Evolutionary conservation across 2,888 invertebrate genomes (phyloP), one percentile per base, ranked within the genome.

Genomic region (Ditylenchus weischeri): DNA sequence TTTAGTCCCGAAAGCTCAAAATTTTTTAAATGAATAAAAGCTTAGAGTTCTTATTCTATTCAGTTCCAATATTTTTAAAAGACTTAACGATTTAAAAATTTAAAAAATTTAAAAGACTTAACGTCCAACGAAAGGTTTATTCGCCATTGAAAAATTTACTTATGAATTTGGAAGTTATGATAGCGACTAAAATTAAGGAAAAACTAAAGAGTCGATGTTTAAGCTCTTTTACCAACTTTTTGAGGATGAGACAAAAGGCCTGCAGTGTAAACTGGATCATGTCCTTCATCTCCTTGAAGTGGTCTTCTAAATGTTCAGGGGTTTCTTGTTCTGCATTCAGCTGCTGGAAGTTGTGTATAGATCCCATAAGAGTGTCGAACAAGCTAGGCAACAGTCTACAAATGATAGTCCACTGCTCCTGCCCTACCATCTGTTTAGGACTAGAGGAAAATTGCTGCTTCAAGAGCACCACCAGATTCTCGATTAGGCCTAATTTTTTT

Each of bases 251-350:
- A 18, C 57, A 54, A 54, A 54, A 54, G 57, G 29, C 29, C 18
- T 54, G 57, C 4, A 54, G 57, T 18, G 57, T 54, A 54, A 54
- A 54, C 29, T 54, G 13, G 1, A 54, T 1, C 57, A 54, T 54
- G 29, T 54, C 29, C 23, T 23, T 29, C 29, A 10, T 23, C 10
- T 54, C 57, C 2, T 29, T 7, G 57, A 29, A 13, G 29, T 10
- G 57, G 29, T 54, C 57, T 29, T 54, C 57, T 10, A 15, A 29
- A 13, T 29, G 57, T 13, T 29, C 57, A 29, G 57, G 3, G 11
- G 21, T 19, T 6, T 23, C 2, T 18, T 54, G 57, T 29, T 23
- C 57, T 10, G 57, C 11, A 29, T 18, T 54, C 8, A 29, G 5
- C 29, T 54, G 57, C 13, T 29, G 57, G 13, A 54, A 18, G 29